A percentile compares a stretch with the other conserved stretches of the same genome.
Conservation (phyloP, 35 echinoderm and acorn worm species). For the Lytechinus pictus region DNA sequence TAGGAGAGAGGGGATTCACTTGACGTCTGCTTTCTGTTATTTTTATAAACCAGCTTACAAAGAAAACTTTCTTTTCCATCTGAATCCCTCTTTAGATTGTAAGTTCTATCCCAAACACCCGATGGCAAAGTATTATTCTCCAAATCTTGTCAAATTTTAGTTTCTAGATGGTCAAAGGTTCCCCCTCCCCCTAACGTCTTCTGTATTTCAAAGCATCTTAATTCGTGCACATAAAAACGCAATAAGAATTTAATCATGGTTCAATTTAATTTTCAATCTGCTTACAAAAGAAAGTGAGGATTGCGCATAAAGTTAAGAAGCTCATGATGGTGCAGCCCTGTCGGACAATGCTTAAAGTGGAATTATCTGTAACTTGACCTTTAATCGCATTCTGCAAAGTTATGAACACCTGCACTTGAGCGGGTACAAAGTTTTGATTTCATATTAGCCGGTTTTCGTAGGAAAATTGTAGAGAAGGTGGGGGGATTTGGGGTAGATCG, state of each 20-base stretch:
- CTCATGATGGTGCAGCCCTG: neutral
- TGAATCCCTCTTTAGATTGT: neutral
- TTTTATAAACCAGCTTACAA: neutral
- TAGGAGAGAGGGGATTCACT: neutral
- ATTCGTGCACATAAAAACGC: neutral
- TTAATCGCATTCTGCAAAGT: neutral
- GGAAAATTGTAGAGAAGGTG: neutral
- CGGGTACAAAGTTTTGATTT: neutral
- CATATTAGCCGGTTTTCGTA: neutral
- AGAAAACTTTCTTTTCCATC: neutral
- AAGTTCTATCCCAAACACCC: neutral
- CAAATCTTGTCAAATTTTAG: neutral
- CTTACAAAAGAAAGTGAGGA: neutral
- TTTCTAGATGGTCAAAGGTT: neutral
- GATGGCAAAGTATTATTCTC: neutral
- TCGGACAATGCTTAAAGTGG: neutral
- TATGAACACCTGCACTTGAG: neutral
- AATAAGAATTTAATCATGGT: slow-evolving; percentile 11
- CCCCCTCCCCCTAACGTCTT: neutral
- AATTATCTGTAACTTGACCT: neutral
- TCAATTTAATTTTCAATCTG: neutral
- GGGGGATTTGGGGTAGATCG: neutral
- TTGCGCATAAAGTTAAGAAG: neutral
- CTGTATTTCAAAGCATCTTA: neutral
- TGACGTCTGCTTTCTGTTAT: neutral